phyloP scores from a whole-genome alignment of 2,113 vertebrate species.

The Oreochromis niloticus region DNA sequence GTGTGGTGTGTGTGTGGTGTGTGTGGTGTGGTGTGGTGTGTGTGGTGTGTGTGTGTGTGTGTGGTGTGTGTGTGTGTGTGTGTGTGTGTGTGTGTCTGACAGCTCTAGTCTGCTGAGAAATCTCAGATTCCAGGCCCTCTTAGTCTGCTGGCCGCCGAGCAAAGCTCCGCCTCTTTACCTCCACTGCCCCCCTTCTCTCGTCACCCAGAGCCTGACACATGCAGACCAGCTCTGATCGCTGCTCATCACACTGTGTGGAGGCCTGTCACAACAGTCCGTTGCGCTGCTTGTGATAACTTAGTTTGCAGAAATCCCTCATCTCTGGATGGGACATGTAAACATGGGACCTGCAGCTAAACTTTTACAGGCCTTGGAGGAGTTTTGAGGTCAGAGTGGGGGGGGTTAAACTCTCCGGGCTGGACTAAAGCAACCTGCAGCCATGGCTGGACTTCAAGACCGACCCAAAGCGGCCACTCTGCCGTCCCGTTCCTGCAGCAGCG shows the following conservation, averaged over 20 bases:
- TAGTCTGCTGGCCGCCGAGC: constrained; percentile 4
- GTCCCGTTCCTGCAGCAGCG: neutral
- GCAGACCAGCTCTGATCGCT: neutral
- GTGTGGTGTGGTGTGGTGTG: too few species aligned
- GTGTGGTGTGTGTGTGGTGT: neutral
- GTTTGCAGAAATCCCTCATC: neutral
- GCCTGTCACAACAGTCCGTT: neutral
- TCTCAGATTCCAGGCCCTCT: constrained; percentile 52
- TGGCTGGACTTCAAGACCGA: constrained; percentile 33
- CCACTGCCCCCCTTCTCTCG: constrained; percentile 26
- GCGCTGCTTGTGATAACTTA: neutral
- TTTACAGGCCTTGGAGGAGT: neutral
- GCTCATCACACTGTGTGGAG: neutral
- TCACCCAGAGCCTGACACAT: neutral
- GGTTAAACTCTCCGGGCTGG: neutral
- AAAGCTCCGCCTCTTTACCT: constrained; percentile 54
- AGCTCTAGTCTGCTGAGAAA: neutral
- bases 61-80: neutral
- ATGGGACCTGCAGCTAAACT: neutral
- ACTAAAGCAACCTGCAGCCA: neutral
- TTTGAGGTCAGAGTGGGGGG: neutral
- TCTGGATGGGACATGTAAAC: neutral
- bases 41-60: neutral
- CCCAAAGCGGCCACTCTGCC: constrained; percentile 30
- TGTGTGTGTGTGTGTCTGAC: neutral